Evolutionary conservation across 2,113 vertebrate genomes (phyloP).

Genomic region (Onychostoma macrolepis): DNA sequence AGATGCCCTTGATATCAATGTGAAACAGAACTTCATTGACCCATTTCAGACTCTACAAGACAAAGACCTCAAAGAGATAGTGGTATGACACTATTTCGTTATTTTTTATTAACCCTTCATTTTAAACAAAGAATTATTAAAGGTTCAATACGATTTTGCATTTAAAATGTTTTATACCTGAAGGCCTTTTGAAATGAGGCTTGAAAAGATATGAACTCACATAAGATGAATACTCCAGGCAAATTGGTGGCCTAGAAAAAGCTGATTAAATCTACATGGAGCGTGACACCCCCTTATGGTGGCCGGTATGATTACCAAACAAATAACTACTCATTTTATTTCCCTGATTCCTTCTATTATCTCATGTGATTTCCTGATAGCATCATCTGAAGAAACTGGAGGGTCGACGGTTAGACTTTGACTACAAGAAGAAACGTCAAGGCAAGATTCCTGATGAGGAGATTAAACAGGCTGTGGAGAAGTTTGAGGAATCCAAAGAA

Average conservation of each 20-base stretch:
- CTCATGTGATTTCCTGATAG: constrained; percentile 63
- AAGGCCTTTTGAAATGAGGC: neutral
- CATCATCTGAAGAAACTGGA: constrained; percentile 95
- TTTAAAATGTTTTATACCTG: neutral
- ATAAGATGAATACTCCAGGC: neutral
- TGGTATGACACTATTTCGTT: constrained; percentile 68
- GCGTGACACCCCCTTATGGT: neutral
- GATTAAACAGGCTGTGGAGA: constrained; percentile 90
- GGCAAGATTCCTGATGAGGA: constrained; percentile 93
- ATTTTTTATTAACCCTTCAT: neutral
- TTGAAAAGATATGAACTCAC: neutral
- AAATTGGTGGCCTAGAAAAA: neutral
- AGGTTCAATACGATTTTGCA: neutral
- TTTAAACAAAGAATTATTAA: neutral
- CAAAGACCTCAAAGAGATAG: constrained; percentile 94
- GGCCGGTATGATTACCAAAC: neutral
- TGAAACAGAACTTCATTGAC: constrained; percentile 94
- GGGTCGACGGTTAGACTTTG: constrained; percentile 92
- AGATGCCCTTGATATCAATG: constrained; percentile 90
- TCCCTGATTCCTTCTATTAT: neutral
- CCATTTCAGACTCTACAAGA: constrained; percentile 91
- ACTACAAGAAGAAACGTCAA: constrained; percentile 93
- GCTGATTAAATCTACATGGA: neutral
- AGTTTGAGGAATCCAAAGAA: constrained; percentile 96
- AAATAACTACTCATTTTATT: neutral